Evolutionary conservation across 2,888 invertebrate species (phyloP), one percentile per base, ranked within the genome.

Genomic region (Drosophila paramelanica): DNA sequence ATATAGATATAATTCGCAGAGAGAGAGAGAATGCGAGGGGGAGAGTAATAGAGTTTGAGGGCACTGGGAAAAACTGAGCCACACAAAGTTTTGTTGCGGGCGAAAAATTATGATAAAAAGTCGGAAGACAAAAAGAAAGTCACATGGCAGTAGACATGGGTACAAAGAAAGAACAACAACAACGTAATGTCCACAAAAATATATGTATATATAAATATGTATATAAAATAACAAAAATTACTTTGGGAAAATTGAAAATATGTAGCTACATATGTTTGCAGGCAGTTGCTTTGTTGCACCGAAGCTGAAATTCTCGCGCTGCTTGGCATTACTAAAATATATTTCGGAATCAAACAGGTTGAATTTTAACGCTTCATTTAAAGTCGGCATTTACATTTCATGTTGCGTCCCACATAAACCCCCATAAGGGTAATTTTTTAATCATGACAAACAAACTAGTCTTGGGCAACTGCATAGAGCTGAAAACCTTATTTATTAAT

Each of bases 81-180:
- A 39, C 51, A 46, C n/a, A 47, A 65, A 64, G 39, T 65, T 66
- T 64, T 53, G 65, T 52, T 66, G 47, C 66, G 47, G 52, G 65
- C 66, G 52, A 31, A 53, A 64, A 66, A 42, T 66, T 38, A 53
- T 65, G 66, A 38, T 53, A 47, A 66, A 66, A 53, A 51, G 43
- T 43, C n/a, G 36, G 41, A 43, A 56, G 36, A 10, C n/a, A 39
- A 31, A 65, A 45, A 42, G 41, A 60, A 65, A 46, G 46, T 23
- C 43, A 23, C 31, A 52, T 59, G 62, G 25, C 42, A 47, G 42
- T 36, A 38, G 20, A 23, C 27, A 36, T 23, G 38, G 20, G 20
- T 11, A 38, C 46, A 23, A 23, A 36, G n/a, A 33, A 13, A 50
- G 1, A 20, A 20, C 7, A 39, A n/a, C 8, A 41, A n/a, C 41